phyloP scores from a whole-genome alignment of 2,888 invertebrate genomes.

The Thymelicus acteon region DNA sequence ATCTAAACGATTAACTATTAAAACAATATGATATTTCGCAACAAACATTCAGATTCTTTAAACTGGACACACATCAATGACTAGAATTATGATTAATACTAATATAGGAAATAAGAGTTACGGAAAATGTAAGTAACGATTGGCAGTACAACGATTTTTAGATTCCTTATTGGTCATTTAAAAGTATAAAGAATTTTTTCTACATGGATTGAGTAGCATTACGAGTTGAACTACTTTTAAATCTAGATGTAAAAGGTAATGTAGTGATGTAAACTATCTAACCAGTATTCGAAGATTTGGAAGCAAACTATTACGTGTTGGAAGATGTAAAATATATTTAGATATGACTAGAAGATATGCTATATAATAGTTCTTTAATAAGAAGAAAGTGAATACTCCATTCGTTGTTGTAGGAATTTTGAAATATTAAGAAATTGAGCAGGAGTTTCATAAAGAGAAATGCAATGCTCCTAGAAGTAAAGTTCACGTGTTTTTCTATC shows the following conservation, averaged over 20 bases:
- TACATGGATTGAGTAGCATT: slow-evolving; percentile 22
- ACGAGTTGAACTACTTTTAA: slow-evolving; percentile 21
- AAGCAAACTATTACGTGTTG: background rate
- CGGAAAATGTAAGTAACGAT: slow-evolving; percentile 5
- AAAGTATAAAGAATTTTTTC: slow-evolving; percentile 17
- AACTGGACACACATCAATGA: slow-evolving; percentile 28
- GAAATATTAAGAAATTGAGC: slow-evolving; percentile 64
- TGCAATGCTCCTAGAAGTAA: slow-evolving; percentile 44
- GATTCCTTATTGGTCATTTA: slow-evolving; percentile 14
- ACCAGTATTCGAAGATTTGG: background rate
- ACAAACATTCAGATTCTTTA: slow-evolving; percentile 27
- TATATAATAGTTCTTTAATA: slow-evolving; percentile 64
- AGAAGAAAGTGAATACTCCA: slow-evolving; percentile 59
- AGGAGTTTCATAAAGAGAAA: slow-evolving; percentile 57
- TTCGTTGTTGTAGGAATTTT: slow-evolving; percentile 67
- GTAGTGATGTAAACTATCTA: slow-evolving; percentile 44
- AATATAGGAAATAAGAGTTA: slow-evolving; percentile 12
- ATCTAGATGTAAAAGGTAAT: slow-evolving; percentile 17
- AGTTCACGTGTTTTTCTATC: slow-evolving; percentile 60
- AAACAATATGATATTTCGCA: slow-evolving; percentile 10
- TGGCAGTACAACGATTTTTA: slow-evolving; percentile 28
- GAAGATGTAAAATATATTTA: slow-evolving; percentile 38
- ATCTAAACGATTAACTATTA: slow-evolving; percentile 25
- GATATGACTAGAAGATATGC: slow-evolving; percentile 81
- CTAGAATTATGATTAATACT: slow-evolving; percentile 15